Evolutionary conservation across 2,113 vertebrate species (phyloP), one percentile per base, ranked within the genome.

Genomic region (Hippocampus barbouri): DNA sequence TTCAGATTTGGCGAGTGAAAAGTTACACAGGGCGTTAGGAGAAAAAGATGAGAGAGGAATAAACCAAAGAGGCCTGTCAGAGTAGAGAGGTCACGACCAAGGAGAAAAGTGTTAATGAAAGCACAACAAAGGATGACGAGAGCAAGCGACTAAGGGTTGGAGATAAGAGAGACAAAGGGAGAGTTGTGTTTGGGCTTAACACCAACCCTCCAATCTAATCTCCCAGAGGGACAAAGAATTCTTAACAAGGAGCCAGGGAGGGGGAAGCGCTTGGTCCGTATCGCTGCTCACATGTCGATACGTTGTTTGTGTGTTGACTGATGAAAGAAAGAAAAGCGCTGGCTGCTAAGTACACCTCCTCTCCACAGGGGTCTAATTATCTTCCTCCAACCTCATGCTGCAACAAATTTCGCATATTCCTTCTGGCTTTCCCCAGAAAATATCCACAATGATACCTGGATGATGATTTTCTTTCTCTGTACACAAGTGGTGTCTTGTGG

Each of bases 131-230:
- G 23, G 75, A 73, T 61, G 76, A 62, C 18, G 65, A 45, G 8
- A 27, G 65, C 5, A 14, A 20, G 45, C 23, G 15, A 51, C 21
- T 51, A 27, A 59, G 53, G 72, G 74, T 23, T 23, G 30, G 40
- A 71, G 69, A 57, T 56, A 34, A 72, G 25, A 76, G 66, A 69
- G 68, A 70, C 21, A 54, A 75, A 57, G 72, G 40, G 72, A 82
- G 78, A 79, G 66, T 66, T 61, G 63, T 80, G 79, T 76, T 2
- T 20, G 62, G 79, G 64, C 86, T 89, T 83, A 89, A 87, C 79
- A 83, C 47, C 47, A 51, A 16, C 16, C 15, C 81, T 78, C 74
- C 69, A 66, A 70, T 69, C 57, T 85, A 75, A 83, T 83, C 87
- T 83, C 77, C 72, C 53, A 23, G 16, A 75, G 80, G 69, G 51